These are phyloP conservation scores for Busseola fusca DNA, from an alignment of 2,888 invertebrate genomes.

Conservation along the genomic window DNA sequence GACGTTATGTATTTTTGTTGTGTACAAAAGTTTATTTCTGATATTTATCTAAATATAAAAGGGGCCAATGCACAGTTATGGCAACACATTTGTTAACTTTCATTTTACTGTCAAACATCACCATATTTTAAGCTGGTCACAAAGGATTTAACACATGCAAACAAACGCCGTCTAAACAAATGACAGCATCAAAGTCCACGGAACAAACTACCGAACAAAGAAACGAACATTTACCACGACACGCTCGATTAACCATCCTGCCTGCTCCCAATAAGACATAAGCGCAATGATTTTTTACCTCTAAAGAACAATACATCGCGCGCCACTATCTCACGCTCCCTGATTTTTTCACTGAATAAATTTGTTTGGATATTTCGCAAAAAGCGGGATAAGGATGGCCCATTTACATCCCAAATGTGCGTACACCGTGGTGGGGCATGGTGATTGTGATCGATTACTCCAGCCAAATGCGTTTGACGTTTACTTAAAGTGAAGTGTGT, in stretches of 20 bases:
- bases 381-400: conserved; percentile 81
- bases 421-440: conserved; percentile 66
- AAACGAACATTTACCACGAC: conserved; percentile 28
- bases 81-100: background rate
- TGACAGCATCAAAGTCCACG: conserved; percentile 28
- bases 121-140: conserved; percentile 10
- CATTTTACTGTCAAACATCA: background rate
- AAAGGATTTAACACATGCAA: conserved; percentile 1
- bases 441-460: conserved; percentile 72
- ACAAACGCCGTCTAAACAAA: conserved; percentile 36
- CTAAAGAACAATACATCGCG: conserved; percentile 43
- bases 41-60: background rate
- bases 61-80: no score
- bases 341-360: conserved; percentile 79
- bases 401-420: conserved; percentile 81
- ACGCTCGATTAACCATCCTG: conserved; percentile 41
- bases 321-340: conserved; percentile 55
- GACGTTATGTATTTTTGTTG: background rate
- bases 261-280: conserved; percentile 33
- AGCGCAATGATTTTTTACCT: conserved; percentile 56
- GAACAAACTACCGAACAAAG: conserved; percentile 33
- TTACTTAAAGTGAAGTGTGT: conserved; percentile 61
- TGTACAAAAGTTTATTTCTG: no score
- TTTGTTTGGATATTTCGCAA: conserved; percentile 83
- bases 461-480: conserved; percentile 59